phyloP scores from a whole-genome alignment of 2,888 invertebrate genomes.

The Belgica antarctica region DNA sequence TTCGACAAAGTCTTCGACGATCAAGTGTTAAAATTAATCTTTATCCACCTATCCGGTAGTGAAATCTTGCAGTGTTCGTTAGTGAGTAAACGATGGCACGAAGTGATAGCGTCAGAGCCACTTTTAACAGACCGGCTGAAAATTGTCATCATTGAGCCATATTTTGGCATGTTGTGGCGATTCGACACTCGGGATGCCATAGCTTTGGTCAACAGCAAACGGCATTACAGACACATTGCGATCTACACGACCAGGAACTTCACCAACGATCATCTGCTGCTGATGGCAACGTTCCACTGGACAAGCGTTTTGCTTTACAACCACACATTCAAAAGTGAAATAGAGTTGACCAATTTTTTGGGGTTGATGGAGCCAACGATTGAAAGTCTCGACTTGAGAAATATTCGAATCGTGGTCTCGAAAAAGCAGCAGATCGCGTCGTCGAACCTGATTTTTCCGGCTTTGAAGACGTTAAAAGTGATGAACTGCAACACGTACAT shows the following conservation, averaged over 20 bases:
- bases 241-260: not conserved
- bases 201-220: not conserved
- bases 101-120: not conserved
- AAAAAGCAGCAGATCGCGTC: not conserved
- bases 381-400: not conserved
- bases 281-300: slow-evolving; percentile 27
- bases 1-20: not conserved
- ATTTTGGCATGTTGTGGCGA: not conserved
- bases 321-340: slow-evolving; percentile 16
- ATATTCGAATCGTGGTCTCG: not conserved
- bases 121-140: not conserved
- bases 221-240: not conserved
- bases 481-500: slow-evolving; percentile 1
- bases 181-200: not conserved
- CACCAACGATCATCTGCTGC: not conserved
- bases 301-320: not conserved
- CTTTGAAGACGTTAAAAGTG: not conserved
- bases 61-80: not conserved
- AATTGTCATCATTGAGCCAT: not conserved
- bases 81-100: not conserved
- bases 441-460: slow-evolving; percentile 5
- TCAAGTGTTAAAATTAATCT: not conserved
- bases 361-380: slow-evolving; percentile 23
- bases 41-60: not conserved
- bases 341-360: slow-evolving; percentile 19